phyloP scores from a whole-genome alignment of 2,888 invertebrate genomes.

The Sipha maydis region DNA sequence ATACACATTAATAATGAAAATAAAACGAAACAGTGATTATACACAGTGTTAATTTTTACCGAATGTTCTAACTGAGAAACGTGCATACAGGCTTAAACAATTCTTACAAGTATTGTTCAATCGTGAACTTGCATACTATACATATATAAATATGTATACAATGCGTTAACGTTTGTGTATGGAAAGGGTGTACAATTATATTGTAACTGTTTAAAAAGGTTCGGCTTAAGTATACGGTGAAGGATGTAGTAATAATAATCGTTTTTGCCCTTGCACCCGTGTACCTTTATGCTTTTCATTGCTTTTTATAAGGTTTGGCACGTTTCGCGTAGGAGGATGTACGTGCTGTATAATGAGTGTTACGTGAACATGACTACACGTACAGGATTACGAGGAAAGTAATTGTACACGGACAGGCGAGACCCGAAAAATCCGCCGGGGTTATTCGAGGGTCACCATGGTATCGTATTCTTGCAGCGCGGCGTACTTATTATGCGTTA shows the following conservation, averaged over 20 bases:
- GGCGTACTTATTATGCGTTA: background rate
- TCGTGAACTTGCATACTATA: background rate
- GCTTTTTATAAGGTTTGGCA: constrained; percentile 18
- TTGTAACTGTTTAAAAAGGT: background rate
- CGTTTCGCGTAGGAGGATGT: constrained; percentile 7
- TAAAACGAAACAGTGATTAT: constrained; percentile 13
- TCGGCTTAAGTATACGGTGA: background rate
- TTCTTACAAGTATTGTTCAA: background rate
- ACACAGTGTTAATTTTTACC: background rate
- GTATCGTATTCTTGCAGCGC: background rate
- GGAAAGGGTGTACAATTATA: background rate
- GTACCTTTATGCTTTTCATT: background rate
- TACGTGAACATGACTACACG: constrained; percentile 31
- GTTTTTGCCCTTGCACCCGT: background rate
- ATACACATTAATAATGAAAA: background rate
- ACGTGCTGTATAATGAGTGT: background rate
- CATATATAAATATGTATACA: background rate
- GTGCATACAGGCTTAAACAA: background rate
- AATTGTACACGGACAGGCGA: background rate
- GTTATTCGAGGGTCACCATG: background rate
- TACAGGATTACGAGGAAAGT: constrained; percentile 26
- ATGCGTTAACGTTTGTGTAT: background rate
- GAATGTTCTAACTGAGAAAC: constrained; percentile 1
- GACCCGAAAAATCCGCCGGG: constrained; percentile 6
- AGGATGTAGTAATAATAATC: background rate